Evolutionary conservation across 2,113 vertebrate species (phyloP).

Genomic region (Macroglossus sobrinus): DNA sequence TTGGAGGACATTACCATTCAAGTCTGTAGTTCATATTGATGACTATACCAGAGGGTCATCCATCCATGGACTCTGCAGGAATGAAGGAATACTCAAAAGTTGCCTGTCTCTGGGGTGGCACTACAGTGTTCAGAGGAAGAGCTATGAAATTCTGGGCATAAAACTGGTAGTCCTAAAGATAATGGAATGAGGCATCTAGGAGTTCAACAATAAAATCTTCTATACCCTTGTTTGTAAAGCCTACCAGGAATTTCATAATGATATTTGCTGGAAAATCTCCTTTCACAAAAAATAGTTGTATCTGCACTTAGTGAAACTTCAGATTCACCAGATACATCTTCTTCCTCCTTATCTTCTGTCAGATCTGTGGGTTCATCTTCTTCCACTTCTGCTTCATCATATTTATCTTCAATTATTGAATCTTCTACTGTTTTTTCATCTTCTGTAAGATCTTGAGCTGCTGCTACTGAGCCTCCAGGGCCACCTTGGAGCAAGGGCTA

Average conservation of each 20-base stretch:
- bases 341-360: slow-evolving; percentile 95
- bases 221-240: slow-evolving; percentile 95
- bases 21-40: slow-evolving; percentile 99
- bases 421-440: slow-evolving; percentile 96
- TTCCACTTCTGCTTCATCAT: slow-evolving; percentile 97
- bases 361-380: slow-evolving; percentile 96
- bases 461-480: slow-evolving; percentile 73
- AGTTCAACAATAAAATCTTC: slow-evolving; percentile 96
- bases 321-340: slow-evolving; percentile 91
- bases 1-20: slow-evolving; percentile 93
- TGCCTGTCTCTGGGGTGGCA: slow-evolving; percentile 93
- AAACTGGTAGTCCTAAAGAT: slow-evolving; percentile 98
- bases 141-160: slow-evolving; percentile 99
- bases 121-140: slow-evolving; percentile 90
- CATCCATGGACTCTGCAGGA: slow-evolving; percentile 97
- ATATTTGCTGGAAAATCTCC: slow-evolving; percentile 98
- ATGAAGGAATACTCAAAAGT: slow-evolving; percentile 99
- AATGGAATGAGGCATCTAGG: slow-evolving; percentile 97
- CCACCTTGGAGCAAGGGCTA: too few relatives aligned
- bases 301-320: slow-evolving; percentile 97
- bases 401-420: slow-evolving; percentile 93
- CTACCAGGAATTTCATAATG: slow-evolving; percentile 97
- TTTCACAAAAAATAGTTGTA: slow-evolving; percentile 98
- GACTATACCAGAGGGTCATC: slow-evolving; percentile 95
- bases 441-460: slow-evolving; percentile 94